Evolutionary conservation across 1,140 invertebrate genomes (phyloP), one percentile per base, ranked within the genome.

Genomic region (Drosophila pandora): DNA sequence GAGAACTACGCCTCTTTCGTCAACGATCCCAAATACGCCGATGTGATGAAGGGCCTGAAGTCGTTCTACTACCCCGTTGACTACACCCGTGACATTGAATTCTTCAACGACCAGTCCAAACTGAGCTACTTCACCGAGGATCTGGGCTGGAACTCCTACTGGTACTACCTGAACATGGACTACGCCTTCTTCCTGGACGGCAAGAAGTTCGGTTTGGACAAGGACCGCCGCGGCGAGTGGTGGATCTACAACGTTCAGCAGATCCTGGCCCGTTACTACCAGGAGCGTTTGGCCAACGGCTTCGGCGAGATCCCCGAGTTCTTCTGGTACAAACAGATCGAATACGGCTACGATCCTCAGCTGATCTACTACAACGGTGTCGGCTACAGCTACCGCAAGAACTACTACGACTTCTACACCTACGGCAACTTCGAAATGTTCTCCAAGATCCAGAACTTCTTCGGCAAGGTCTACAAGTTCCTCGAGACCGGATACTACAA

Each of bases 51-150:
- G 52, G 72, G 55, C 8, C 32, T 76, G 4, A 61, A 80, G 22
- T 64, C 70, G 9, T 88, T 78, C 77, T 88, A 68, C 57, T 76
- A 81, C 75, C 87, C 87, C 2, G 83, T 87, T 7, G 87, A 81
- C 95, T 52, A 96, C 95, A 92, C 93, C 93, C 84, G 93, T 93
- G 43, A 17, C 93, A 94, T 84, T 93, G 93, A 81, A 94, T 94
- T 92, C 94, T 95, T 68, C 93, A 92, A 92, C 43, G 79, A 92
- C 8, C 90, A 93, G 21, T 93, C 94, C 59, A 91, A 93, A 48
- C 50, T 97, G 13, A 92, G 93, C 21, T 96, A 96, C 90, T 96
- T 94, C 92, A 95, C 95, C 0, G 94, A 96, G 67, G 96, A 96
- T 90, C 92, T 94, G 60, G 94, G 94, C 60, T 92, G 96, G 12